Base-by-base conservation (phyloP, 2,113 vertebrate species). In the Trogon melanurus region DNA sequence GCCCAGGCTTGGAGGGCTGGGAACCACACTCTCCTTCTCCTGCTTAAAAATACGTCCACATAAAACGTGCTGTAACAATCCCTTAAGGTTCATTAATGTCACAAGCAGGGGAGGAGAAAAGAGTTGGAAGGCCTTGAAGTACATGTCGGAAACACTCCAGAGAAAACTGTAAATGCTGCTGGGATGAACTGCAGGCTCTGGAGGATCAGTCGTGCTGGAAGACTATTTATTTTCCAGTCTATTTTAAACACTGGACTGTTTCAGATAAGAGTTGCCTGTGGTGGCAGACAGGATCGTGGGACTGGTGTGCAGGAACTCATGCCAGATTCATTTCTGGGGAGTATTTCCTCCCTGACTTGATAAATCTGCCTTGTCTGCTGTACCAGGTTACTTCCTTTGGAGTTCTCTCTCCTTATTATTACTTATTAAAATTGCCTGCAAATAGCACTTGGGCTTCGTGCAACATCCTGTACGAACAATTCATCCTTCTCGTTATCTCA, bases 201-300 rank as follows among this genome's bases (percentile, higher is more conserved):
- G 92, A 95, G 96, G 96, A 97, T 97, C 97, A 96, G 96, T 95
- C 45, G 72, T 25, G n/a, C 91, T 97, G 91, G 91, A 97, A 97
- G 91, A 96, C 93, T 97, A 97, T 97, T 97, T 98, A 97, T 97
- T 97, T 97, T 97, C 93, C 95, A 97, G 97, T 97, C 97, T 98
- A 98, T 98, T 97, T 97, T 97, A 97, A 97, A 98, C 97, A 96
- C 95, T 95, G 97, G 97, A 96, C 97, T 97, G 97, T 96, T 96
- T 95, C 96, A 98, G 98, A 98, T 98, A 98, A 98, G 97, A 95
- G 90, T 83, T 97, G 97, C 96, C 96, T 98, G 96, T 90, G 89
- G 98, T 98, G 96, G 97, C 97, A 97, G 97, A 97, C 96, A 97
- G 96, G 98, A 97, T 97, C 97, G 97, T 98, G 97, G 97, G 97